Conservation (phyloP, 2,797 vertebrate species). For the Borostomias antarcticus region DNA sequence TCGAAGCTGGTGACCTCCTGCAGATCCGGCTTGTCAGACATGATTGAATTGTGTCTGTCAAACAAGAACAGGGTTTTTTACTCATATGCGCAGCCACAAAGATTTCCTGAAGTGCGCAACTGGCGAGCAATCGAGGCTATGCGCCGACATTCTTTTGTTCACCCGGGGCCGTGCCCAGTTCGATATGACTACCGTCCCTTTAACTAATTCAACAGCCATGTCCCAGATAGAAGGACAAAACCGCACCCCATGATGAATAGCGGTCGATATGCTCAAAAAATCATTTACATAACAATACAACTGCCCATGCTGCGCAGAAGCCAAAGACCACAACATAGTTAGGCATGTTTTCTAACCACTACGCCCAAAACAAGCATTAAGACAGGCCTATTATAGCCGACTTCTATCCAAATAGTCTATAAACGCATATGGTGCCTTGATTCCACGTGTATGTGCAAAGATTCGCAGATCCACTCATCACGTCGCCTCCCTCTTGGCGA, state of each 20-base stretch:
- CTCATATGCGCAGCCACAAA: not conserved
- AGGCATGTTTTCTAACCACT: not conserved
- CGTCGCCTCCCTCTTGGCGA: slow-evolving; percentile 36
- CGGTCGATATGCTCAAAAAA: slow-evolving; percentile 49
- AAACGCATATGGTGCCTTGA: not conserved
- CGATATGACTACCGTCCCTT: slow-evolving; percentile 49
- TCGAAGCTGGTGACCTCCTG: slow-evolving; percentile 77
- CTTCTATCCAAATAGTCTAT: not conserved
- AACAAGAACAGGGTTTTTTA: not conserved
- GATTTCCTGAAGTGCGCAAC: slow-evolving; percentile 28
- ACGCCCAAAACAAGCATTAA: not conserved
- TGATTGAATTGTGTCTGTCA: slow-evolving; percentile 67
- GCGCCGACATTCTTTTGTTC: slow-evolving; percentile 65
- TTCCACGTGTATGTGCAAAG: slow-evolving; percentile 50
- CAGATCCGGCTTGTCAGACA: slow-evolving; percentile 78
- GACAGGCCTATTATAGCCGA: slow-evolving; percentile 7
- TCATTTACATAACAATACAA: slow-evolving; percentile 74
- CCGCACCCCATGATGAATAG: slow-evolving; percentile 56
- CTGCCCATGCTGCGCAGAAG: slow-evolving; percentile 48
- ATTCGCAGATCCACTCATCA: slow-evolving; percentile 57
- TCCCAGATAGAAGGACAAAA: slow-evolving; percentile 39
- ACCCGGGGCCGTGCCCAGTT: slow-evolving; percentile 31
- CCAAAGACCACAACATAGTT: not conserved
- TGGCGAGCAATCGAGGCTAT: slow-evolving; percentile 16
- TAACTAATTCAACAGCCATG: slow-evolving; percentile 42